A percentile compares a stretch with the other conserved stretches of the same genome.
phyloP scores from a whole-genome alignment of 1,140 invertebrate genomes.

The Pseudoatta argentina region DNA sequence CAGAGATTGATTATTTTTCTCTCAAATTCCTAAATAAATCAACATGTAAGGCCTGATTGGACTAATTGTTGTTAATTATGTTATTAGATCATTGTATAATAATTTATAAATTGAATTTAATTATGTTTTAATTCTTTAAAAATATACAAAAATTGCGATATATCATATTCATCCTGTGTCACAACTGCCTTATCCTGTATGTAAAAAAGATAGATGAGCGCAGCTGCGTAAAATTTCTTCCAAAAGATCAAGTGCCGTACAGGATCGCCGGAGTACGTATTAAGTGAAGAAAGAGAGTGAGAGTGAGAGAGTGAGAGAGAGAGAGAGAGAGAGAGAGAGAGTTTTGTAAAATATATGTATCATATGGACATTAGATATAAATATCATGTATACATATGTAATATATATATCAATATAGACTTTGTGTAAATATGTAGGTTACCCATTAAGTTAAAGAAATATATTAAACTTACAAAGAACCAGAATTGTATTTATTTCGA shows the following conservation, averaged over 20 bases:
- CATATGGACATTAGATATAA: conserved; percentile 41
- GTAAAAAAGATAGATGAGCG: not conserved
- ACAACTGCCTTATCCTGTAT: conserved; percentile 32
- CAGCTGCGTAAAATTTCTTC: conserved; percentile 21
- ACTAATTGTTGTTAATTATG: conserved; percentile 3
- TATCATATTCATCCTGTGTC: conserved; percentile 5
- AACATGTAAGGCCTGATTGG: not conserved
- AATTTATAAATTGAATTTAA: conserved; percentile 23
- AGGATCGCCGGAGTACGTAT: conserved; percentile 18
- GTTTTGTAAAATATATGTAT: conserved; percentile 29
- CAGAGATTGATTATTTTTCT: not conserved
- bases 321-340: not conserved
- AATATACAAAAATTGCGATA: conserved; percentile 1
- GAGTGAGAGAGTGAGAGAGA: not conserved
- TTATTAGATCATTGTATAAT: not conserved
- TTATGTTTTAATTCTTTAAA: not conserved
- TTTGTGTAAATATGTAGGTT: conserved; percentile 82
- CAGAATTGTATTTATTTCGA: conserved; percentile 15
- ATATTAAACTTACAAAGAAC: conserved; percentile 71
- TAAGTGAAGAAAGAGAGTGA: not conserved
- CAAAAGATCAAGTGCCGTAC: conserved; percentile 24
- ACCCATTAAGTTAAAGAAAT: conserved; percentile 75
- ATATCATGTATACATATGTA: conserved; percentile 61
- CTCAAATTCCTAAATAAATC: not conserved
- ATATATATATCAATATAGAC: conserved; percentile 59